phyloP scores from a whole-genome alignment of 2,888 invertebrate genomes.

The Ophion slaviceki region DNA sequence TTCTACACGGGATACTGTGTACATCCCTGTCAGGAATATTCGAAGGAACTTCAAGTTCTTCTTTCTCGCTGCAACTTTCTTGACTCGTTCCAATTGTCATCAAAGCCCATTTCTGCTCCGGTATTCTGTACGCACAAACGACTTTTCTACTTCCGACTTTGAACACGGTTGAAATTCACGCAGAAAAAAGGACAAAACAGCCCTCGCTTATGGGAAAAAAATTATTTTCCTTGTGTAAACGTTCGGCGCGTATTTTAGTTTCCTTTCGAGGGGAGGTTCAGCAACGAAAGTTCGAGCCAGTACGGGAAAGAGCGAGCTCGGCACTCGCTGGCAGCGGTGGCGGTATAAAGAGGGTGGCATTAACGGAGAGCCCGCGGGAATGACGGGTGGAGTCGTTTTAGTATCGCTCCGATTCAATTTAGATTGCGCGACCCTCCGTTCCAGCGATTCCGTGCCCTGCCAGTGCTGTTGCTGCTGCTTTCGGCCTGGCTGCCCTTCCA shows the following conservation, averaged over 20 bases:
- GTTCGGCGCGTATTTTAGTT: conserved; percentile 34
- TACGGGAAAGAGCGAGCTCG: conserved; percentile 6
- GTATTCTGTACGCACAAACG: background rate
- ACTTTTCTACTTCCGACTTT: background rate
- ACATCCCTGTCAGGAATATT: background rate
- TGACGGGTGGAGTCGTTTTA: conserved; percentile 63
- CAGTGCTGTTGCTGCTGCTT: conserved; percentile 23
- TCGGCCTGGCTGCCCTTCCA: conserved; percentile 22
- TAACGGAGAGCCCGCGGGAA: conserved; percentile 53
- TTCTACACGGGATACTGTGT: background rate
- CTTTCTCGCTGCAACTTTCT: background rate
- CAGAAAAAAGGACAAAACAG: conserved; percentile 15
- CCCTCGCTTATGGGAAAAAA: conserved; percentile 37
- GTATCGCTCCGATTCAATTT: conserved; percentile 71
- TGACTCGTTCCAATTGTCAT: background rate
- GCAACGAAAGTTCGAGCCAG: conserved; percentile 14
- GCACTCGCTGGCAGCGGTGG: conserved; percentile 6
- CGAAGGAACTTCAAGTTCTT: background rate
- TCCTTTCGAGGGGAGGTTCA: conserved; percentile 28
- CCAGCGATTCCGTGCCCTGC: conserved; percentile 47
- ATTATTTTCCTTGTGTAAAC: conserved; percentile 48
- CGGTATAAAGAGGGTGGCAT: conserved; percentile 54
- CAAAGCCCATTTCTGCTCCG: background rate
- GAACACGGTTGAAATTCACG: conserved; percentile 17
- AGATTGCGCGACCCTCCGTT: conserved; percentile 68